A percentile compares a stretch with the other conserved stretches of the same genome.
phyloP scores from a whole-genome alignment of 2,113 vertebrate species.

The Marcusenius ussheri region DNA sequence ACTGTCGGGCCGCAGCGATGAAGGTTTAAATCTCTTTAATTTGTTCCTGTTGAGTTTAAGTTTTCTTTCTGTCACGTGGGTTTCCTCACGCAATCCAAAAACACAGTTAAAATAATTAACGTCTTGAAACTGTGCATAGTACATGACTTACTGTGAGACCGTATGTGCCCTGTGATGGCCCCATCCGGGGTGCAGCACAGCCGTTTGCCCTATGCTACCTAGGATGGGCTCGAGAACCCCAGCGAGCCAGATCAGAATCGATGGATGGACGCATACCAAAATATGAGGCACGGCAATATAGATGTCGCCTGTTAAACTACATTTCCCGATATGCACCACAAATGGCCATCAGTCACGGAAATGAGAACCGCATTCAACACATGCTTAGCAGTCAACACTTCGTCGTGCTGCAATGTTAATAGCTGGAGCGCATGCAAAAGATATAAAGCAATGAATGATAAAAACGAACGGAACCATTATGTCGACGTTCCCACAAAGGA shows the following conservation, averaged over 20 bases:
- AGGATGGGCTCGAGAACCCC: neutral
- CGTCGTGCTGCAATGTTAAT: neutral
- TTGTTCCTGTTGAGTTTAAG: neutral
- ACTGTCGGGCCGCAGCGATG: neutral
- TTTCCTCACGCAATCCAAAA: neutral
- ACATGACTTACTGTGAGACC: neutral
- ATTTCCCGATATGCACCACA: conserved; percentile 15
- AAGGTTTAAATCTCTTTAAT: neutral
- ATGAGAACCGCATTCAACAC: neutral
- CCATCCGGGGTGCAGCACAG: neutral
- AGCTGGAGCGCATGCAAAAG: neutral
- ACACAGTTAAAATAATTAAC: neutral
- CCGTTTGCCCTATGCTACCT: neutral
- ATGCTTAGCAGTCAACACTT: neutral
- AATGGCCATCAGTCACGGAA: conserved; percentile 28
- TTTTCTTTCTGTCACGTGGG: neutral
- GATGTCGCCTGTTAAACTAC: conserved; percentile 25
- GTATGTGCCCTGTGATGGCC: neutral
- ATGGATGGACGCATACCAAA: neutral
- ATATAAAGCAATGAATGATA: conserved; percentile 6
- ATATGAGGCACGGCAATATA: neutral
- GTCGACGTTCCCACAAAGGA: neutral
- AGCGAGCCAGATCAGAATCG: neutral
- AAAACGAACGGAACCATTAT: conserved; percentile 10
- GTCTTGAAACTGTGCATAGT: neutral